Base-by-base conservation (phyloP, 2,888 invertebrate genomes). In the Athripsodes cinereus region DNA sequence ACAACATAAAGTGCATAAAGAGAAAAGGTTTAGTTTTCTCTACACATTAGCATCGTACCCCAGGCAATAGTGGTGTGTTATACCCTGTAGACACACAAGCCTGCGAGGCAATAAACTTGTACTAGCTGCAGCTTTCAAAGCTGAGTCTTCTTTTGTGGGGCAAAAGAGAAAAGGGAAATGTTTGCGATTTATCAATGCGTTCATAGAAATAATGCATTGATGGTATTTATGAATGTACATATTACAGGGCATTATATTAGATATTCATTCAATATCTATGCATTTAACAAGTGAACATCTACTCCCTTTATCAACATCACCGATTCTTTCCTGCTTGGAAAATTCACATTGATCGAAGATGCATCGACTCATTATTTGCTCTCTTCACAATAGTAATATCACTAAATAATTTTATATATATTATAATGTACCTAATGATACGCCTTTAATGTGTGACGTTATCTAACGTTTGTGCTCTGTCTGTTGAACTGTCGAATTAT, bases 91-190 rank as follows among this genome's bases (percentile, higher is more conserved):
- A 35, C 44, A 10, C 44, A 26, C 26, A 26, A 46, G 47, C 19
- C 53, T 26, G 53, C 48, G 31, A 31, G 54, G 54, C 54, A 54
- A 54, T 54, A 54, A 54, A 48, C 40, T 44, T 52, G 19, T 40
- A n/a, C 26, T 26, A 26, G 5, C 10, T 34, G 19, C 8, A n/a
- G 52, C 54, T 54, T 48, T 48, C 47, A 54, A 46, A 54, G 34
- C 18, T 13, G 13, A 16, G 20, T n/a, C 54, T 54, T 26, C 26
- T 26, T 26, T 48, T 54, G 47, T 54, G 48, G 13, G 22, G 44
- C 18, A 44, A 44, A 11, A n/a, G n/a, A 6, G 40, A 18, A 44
- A 3, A 53, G 48, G 47, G 54, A 54, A 54, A 54, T 54, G 31
- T 21, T 48, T 46, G 26, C 54, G 31, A 54, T 54, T 35, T 54